Conservation (phyloP, 1,140 invertebrate genomes). For the Polyergus mexicanus region DNA sequence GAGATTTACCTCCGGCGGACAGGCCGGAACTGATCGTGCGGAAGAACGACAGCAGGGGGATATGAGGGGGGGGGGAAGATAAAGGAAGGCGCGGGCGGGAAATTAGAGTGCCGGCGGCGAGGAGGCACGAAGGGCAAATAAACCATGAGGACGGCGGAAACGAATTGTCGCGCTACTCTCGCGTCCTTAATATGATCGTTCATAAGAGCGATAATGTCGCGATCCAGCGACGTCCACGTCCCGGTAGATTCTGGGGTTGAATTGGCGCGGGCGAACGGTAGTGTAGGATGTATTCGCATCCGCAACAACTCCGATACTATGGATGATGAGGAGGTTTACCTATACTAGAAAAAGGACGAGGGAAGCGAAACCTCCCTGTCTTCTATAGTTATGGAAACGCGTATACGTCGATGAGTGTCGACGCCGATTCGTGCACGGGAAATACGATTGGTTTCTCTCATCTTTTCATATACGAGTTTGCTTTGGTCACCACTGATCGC, state of each 20-base stretch:
- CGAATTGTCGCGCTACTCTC: slow-evolving; percentile 48
- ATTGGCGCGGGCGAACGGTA: neutral
- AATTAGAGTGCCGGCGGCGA: slow-evolving; percentile 36
- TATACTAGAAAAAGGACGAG: neutral
- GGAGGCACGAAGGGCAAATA: slow-evolving; percentile 32
- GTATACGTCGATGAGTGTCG: slow-evolving; percentile 34
- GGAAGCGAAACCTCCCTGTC: neutral
- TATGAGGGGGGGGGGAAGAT: slow-evolving; percentile 30
- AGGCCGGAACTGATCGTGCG: slow-evolving; percentile 54
- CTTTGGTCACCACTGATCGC: neutral
- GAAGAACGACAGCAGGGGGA: slow-evolving; percentile 52
- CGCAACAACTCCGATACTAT: slow-evolving; percentile 21
- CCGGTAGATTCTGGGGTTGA: neutral
- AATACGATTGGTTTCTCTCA: slow-evolving; percentile 61
- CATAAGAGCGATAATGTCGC: slow-evolving; percentile 64
- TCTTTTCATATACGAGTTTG: slow-evolving; percentile 36
- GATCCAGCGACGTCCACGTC: slow-evolving; percentile 7
- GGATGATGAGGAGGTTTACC: slow-evolving; percentile 28
- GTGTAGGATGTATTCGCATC: neutral
- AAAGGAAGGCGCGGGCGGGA: slow-evolving; percentile 44
- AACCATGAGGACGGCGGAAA: slow-evolving; percentile 36
- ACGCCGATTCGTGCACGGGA: slow-evolving; percentile 49
- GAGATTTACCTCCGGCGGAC: slow-evolving; percentile 73
- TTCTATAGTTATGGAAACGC: slow-evolving; percentile 61
- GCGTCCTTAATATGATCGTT: slow-evolving; percentile 63